A percentile compares a stretch with the other conserved stretches of the same genome.
Conservation (phyloP, 2,797 vertebrate species). For the Leptoclinus maculatus region DNA sequence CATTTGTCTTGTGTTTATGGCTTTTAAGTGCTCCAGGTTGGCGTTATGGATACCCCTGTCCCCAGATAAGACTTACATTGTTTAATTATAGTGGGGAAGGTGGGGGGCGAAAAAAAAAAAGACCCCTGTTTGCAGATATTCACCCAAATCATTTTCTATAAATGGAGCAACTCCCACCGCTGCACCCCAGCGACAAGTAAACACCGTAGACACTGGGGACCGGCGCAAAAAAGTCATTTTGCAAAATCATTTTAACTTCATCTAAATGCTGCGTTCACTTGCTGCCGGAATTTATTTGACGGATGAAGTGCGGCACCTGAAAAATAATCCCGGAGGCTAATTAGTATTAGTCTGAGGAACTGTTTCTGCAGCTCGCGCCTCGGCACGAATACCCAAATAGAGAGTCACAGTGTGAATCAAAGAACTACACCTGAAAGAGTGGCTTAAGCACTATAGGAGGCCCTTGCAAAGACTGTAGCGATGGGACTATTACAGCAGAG, state of each 20-base stretch:
- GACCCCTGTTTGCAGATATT: conserved; percentile 69
- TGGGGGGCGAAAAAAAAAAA: conserved; percentile 37
- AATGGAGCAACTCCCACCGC: conserved; percentile 76
- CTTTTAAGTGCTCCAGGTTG: conserved; percentile 76
- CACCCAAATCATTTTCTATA: conserved; percentile 73
- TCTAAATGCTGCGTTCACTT: conserved; percentile 81
- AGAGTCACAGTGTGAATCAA: conserved; percentile 57
- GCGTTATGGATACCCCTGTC: conserved; percentile 79
- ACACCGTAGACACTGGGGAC: conserved; percentile 69
- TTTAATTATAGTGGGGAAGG: conserved; percentile 73
- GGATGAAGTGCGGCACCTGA: conserved; percentile 78
- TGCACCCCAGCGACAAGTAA: conserved; percentile 62
- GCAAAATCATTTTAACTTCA: conserved; percentile 80
- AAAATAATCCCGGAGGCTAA: conserved; percentile 74
- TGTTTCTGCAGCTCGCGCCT: conserved; percentile 42
- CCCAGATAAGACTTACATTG: conserved; percentile 75
- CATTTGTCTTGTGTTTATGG: conserved; percentile 85
- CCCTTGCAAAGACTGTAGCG: conserved; percentile 36
- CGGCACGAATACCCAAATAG: conserved; percentile 54
- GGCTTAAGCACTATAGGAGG: conserved; percentile 40
- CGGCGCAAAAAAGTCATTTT: conserved; percentile 69
- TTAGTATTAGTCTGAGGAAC: conserved; percentile 69
- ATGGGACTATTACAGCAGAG: conserved; percentile 48
- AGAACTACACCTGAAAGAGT: conserved; percentile 60
- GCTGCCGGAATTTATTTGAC: conserved; percentile 71